phyloP scores from a whole-genome alignment of 2,888 invertebrate species.

The Athalia rosae region DNA sequence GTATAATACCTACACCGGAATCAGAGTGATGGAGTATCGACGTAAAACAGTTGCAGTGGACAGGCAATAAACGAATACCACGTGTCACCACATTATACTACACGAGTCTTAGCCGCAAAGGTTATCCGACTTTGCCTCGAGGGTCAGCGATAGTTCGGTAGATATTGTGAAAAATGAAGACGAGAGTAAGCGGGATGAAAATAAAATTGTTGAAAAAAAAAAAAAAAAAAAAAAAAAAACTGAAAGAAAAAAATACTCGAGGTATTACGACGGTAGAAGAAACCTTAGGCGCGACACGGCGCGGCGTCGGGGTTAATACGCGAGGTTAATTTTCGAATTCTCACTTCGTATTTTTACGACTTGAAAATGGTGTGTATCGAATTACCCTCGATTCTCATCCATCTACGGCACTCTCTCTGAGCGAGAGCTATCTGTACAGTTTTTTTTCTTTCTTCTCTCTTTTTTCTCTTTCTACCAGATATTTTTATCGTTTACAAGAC shows the following conservation, averaged over 20 bases:
- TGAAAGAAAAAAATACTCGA: background rate
- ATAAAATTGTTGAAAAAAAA: background rate
- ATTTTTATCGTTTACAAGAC: slow-evolving; percentile 29
- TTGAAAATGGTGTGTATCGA: slow-evolving; percentile 25
- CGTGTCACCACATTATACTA: slow-evolving; percentile 20
- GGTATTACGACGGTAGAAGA: background rate
- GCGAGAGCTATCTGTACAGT: slow-evolving; percentile 26
- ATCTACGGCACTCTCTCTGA: slow-evolving; percentile 28
- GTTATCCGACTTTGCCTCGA: slow-evolving; percentile 24
- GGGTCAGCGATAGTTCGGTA: slow-evolving; percentile 35
- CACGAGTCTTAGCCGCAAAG: background rate
- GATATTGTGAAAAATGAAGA: slow-evolving; percentile 28
- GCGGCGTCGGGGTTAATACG: slow-evolving; percentile 39
- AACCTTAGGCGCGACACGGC: slow-evolving; percentile 12
- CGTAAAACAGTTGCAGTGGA: background rate
- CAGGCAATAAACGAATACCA: slow-evolving; percentile 1
- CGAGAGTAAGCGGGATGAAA: slow-evolving; percentile 1
- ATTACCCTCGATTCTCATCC: slow-evolving; percentile 42
- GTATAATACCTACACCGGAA: background rate
- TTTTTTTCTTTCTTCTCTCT: slow-evolving; percentile 48
- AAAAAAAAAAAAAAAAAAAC: background rate
- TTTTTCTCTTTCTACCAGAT: slow-evolving; percentile 4
- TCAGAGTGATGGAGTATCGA: background rate
- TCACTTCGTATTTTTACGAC: background rate
- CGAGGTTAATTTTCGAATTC: slow-evolving; percentile 43